Evolutionary conservation across 2,797 vertebrate species (phyloP).

Genomic region (Neosilurus mollespiculum): DNA sequence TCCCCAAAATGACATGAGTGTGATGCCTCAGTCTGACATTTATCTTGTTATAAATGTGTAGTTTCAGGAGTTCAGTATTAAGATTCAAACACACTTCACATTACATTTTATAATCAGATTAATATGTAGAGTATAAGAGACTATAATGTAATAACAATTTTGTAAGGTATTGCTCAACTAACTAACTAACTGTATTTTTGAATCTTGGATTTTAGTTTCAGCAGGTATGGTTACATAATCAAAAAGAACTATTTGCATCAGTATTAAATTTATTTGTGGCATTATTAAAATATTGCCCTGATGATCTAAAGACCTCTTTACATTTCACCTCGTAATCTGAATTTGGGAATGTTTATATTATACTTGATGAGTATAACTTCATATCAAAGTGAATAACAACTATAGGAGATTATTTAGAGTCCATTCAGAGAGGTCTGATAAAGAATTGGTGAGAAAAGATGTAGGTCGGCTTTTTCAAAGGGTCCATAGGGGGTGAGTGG

Average conservation of each 20-base stretch:
- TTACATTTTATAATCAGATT: background rate
- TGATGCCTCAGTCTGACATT: background rate
- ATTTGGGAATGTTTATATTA: background rate
- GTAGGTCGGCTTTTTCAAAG: constrained; percentile 61
- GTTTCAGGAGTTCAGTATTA: background rate
- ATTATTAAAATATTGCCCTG: background rate
- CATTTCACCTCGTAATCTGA: background rate
- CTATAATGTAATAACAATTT: background rate
- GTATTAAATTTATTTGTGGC: background rate
- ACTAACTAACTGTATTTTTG: background rate
- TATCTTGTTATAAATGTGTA: background rate
- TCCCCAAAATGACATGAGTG: background rate
- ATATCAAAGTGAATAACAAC: background rate
- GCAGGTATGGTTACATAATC: background rate
- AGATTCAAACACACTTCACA: background rate
- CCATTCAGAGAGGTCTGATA: constrained; percentile 43
- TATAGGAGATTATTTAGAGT: constrained; percentile 19
- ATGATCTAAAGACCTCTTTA: background rate
- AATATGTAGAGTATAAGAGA: background rate
- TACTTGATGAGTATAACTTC: background rate
- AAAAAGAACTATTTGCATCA: background rate
- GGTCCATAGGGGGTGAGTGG: constrained; percentile 57
- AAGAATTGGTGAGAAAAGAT: constrained; percentile 61
- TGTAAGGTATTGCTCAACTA: background rate
- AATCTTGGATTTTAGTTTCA: background rate